Conservation (phyloP, 1,140 invertebrate species). For the Caenorhabditis brenneri region DNA sequence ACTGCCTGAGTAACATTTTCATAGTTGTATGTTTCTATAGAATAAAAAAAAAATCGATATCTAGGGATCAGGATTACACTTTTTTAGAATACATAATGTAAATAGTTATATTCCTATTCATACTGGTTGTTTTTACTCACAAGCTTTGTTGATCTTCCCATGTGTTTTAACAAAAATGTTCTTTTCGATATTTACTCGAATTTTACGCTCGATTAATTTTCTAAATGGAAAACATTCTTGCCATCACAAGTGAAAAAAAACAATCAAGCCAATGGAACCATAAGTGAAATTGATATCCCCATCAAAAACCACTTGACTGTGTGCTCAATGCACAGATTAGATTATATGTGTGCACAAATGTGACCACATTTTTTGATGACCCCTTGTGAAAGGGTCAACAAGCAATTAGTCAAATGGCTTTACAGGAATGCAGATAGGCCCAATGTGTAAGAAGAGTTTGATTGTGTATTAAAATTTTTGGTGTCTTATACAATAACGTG, state of each 20-base stretch:
- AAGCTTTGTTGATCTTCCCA: too few relatives aligned
- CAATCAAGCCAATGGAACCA: not conserved
- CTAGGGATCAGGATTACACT: too few relatives aligned
- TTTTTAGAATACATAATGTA: too few relatives aligned
- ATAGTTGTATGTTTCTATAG: too few relatives aligned
- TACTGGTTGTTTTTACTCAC: too few relatives aligned
- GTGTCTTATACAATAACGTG: too few relatives aligned
- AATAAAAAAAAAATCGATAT: too few relatives aligned
- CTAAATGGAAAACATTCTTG: not conserved
- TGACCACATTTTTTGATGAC: not conserved
- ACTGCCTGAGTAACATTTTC: not conserved
- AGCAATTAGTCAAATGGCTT: constrained; percentile 15
- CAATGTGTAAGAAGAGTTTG: not conserved
- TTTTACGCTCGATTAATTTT: too few relatives aligned
- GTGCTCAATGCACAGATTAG: not conserved
- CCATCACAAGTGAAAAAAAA: too few relatives aligned
- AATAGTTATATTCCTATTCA: too few relatives aligned
- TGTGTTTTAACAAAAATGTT: too few relatives aligned
- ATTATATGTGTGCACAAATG: constrained; percentile 5
- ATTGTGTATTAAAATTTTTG: not conserved
- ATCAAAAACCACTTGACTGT: not conserved
- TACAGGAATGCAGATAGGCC: not conserved
- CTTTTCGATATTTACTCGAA: too few relatives aligned
- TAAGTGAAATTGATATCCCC: not conserved
- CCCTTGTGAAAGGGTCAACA: not conserved